Conservation (phyloP, 2,888 invertebrate species). For the Crepidodera aurea region DNA sequence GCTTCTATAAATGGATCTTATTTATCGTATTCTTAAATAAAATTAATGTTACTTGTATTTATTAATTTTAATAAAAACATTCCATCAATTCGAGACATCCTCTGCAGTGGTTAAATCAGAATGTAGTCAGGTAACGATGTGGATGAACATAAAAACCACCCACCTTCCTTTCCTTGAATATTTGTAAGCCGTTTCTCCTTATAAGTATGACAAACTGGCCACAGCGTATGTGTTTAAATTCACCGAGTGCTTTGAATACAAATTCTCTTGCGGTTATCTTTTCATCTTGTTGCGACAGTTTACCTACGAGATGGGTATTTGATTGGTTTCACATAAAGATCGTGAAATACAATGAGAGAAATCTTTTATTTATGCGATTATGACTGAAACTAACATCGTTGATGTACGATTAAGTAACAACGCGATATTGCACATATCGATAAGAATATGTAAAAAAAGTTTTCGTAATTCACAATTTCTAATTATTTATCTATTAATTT, state of each 20-base stretch:
- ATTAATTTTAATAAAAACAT: not conserved
- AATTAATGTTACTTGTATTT: not conserved
- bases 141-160: slow-evolving; percentile 49
- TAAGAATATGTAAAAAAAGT: too few species aligned
- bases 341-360: slow-evolving; percentile 17
- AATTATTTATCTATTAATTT: too few species aligned
- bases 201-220: slow-evolving; percentile 55
- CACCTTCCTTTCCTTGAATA: slow-evolving; percentile 49
- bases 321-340: slow-evolving; percentile 35
- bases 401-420: not conserved
- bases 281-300: slow-evolving; percentile 40
- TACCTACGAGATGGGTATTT: slow-evolving; percentile 33
- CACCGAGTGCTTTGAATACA: slow-evolving; percentile 46
- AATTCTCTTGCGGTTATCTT: slow-evolving; percentile 42
- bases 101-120: slow-evolving; percentile 29
- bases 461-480: too few species aligned
- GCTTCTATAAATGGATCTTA: too few species aligned
- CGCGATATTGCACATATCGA: not conserved
- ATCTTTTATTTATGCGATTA: slow-evolving; percentile 2
- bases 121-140: slow-evolving; percentile 34
- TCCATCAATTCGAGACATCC: not conserved
- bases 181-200: slow-evolving; percentile 52
- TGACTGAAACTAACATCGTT: slow-evolving; percentile 1
- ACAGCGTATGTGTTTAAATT: slow-evolving; percentile 49
- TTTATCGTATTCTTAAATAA: too few species aligned